Conservation (phyloP, 1,140 invertebrate genomes). For the Drosophila eugracilis region DNA sequence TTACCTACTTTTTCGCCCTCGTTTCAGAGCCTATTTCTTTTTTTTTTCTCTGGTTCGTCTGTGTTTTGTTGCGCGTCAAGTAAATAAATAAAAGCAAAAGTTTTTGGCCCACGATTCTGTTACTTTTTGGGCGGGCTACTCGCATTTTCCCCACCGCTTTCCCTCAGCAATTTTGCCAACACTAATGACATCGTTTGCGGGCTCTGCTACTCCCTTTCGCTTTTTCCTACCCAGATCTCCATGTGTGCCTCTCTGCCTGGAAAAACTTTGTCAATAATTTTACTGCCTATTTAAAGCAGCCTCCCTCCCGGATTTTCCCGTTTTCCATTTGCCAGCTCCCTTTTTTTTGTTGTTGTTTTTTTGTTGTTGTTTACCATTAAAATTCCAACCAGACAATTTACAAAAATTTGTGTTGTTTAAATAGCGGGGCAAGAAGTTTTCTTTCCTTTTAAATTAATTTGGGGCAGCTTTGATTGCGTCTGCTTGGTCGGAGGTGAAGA, state of each 20-base stretch:
- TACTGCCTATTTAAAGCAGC: constrained; percentile 78
- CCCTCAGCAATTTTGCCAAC: constrained; percentile 29
- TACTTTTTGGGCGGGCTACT: constrained; percentile 32
- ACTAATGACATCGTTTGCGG: constrained; percentile 79
- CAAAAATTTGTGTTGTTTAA: constrained; percentile 81
- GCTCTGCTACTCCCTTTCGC: constrained; percentile 24
- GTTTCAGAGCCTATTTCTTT: constrained; percentile 18
- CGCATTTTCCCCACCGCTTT: neutral
- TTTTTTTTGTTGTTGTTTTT: constrained; percentile 22
- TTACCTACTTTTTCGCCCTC: constrained; percentile 36
- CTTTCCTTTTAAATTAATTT: constrained; percentile 77
- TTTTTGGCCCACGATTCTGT: constrained; percentile 69
- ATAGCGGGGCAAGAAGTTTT: constrained; percentile 63
- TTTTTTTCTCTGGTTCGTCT: constrained; percentile 14
- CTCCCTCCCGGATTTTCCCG: constrained; percentile 27
- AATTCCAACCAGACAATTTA: constrained; percentile 80
- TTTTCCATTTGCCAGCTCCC: constrained; percentile 19
- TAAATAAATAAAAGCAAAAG: constrained; percentile 80
- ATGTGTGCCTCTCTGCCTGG: constrained; percentile 61
- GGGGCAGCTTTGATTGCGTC: constrained; percentile 75
- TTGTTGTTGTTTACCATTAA: constrained; percentile 67
- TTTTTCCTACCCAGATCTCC: constrained; percentile 22
- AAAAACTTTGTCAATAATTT: constrained; percentile 79
- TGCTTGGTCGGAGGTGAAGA: constrained; percentile 42
- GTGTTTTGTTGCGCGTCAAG: constrained; percentile 54